Evolutionary conservation across 2,888 invertebrate genomes (phyloP).

Genomic region (Xestia xanthographa): DNA sequence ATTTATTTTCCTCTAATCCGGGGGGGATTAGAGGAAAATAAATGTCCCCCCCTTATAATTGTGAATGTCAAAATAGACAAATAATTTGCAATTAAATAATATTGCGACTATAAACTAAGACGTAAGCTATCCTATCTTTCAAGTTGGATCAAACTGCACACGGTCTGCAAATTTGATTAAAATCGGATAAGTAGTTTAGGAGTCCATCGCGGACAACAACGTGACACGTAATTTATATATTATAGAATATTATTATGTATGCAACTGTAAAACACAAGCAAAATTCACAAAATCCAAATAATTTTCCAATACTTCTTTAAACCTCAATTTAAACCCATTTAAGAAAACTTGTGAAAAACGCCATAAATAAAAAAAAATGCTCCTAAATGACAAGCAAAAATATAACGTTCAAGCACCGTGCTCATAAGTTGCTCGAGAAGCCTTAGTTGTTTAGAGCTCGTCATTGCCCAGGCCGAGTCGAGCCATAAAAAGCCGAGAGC

Average conservation of each 20-base stretch:
- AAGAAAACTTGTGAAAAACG: neutral
- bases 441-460: slow-evolving; percentile 82
- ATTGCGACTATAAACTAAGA: no score
- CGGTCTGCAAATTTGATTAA: no score
- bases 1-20: no score
- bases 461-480: slow-evolving; percentile 68
- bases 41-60: no score
- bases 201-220: no score
- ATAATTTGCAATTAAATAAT: no score
- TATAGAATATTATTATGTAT: neutral
- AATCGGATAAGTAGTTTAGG: no score
- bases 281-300: neutral
- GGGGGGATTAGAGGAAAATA: no score
- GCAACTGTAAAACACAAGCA: neutral
- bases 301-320: neutral
- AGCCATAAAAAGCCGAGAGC: slow-evolving; percentile 78
- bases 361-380: slow-evolving; percentile 10
- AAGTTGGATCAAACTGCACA: no score
- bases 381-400: slow-evolving; percentile 65
- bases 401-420: slow-evolving; percentile 61
- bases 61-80: no score
- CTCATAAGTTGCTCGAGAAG: slow-evolving; percentile 78
- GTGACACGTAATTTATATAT: no score
- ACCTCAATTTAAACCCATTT: neutral
- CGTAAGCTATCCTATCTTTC: no score